Conservation (phyloP, 2,888 invertebrate genomes). For the Lucinisca nassula region DNA sequence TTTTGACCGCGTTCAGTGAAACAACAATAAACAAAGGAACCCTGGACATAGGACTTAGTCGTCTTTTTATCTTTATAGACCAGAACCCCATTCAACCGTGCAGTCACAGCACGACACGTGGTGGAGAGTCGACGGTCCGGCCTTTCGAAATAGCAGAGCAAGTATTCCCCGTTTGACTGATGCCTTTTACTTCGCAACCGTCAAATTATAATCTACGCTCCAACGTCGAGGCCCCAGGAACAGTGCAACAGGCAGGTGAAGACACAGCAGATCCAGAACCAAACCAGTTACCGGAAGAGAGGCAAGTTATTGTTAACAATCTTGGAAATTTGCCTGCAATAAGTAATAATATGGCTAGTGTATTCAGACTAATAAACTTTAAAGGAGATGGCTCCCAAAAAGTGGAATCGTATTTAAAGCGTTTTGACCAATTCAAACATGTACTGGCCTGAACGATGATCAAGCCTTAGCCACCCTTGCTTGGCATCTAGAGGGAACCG, state of each 20-base stretch:
- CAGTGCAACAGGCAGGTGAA: background rate
- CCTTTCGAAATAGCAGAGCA: background rate
- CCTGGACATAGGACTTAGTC: background rate
- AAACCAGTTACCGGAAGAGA: background rate
- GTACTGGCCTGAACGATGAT: background rate
- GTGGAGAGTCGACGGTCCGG: background rate
- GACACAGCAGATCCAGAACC: background rate
- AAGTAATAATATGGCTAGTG: background rate
- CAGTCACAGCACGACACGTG: background rate
- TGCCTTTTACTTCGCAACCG: background rate
- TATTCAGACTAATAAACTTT: constrained; percentile 12
- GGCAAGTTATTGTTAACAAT: background rate
- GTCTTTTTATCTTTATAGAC: background rate
- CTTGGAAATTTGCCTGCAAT: background rate
- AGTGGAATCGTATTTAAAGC: constrained; percentile 1
- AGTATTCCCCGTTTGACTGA: background rate
- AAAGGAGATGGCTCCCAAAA: constrained; percentile 13
- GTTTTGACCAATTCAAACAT: constrained; percentile 14
- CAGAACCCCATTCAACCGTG: background rate
- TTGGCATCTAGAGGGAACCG: background rate
- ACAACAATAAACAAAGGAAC: background rate
- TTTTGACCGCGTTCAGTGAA: too few species aligned
- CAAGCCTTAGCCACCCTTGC: background rate
- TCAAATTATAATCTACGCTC: constrained; percentile 16
- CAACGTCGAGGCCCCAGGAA: background rate